These are phyloP conservation scores for Gymnopithys bicolor DNA, from an alignment of 2,797 vertebrate genomes.

Conservation along the genomic window DNA sequence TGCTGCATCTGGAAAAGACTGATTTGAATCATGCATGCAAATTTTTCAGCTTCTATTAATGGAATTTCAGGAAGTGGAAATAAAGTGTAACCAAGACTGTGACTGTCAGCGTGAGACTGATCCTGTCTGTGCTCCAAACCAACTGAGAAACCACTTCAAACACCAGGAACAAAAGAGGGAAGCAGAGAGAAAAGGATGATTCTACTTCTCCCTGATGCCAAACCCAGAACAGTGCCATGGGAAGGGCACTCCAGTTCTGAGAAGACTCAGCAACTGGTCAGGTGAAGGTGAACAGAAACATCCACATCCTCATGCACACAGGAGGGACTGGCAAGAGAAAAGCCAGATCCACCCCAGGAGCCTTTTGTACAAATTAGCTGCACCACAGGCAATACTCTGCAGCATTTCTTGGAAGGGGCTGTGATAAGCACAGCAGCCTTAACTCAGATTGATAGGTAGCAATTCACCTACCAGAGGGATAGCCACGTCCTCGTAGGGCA, in stretches of 20 bases:
- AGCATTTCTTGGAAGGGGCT: neutral
- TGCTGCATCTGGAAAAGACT: neutral
- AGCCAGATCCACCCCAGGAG: neutral
- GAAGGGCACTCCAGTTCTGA: neutral
- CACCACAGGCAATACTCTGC: neutral
- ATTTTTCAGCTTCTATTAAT: neutral
- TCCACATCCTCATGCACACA: neutral
- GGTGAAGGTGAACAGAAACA: neutral
- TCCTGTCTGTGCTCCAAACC: neutral
- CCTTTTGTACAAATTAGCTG: neutral
- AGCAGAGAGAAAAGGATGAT: neutral
- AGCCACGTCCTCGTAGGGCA: constrained; percentile 96
- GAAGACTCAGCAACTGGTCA: neutral
- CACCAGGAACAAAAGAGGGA: neutral
- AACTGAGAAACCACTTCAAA: neutral
- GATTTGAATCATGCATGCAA: neutral
- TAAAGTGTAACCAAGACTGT: neutral
- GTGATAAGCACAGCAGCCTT: neutral
- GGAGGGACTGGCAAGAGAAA: neutral
- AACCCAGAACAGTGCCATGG: neutral
- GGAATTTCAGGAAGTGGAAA: neutral
- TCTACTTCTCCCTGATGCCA: neutral
- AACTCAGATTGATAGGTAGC: neutral
- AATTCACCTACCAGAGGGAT: constrained; percentile 89
- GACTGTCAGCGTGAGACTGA: neutral